Evolutionary conservation across 2,113 vertebrate genomes (phyloP), one percentile per base, ranked within the genome.

Genomic region (Corythornis vintsioides): DNA sequence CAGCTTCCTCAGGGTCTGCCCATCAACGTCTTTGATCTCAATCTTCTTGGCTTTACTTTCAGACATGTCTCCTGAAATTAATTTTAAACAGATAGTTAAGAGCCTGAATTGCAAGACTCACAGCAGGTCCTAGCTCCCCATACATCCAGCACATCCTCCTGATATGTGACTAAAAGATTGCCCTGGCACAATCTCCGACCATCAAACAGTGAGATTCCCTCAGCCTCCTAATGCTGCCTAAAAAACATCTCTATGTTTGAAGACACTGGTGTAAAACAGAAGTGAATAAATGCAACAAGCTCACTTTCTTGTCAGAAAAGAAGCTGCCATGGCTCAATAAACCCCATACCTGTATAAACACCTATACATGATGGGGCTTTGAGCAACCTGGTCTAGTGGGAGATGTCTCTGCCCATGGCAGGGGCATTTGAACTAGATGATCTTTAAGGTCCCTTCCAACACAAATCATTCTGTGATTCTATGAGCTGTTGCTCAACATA

Each of bases 11-110:
- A 99, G 97, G 0, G 98, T 99, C 93, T 97, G 98, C 33, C 99
- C 99, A 43, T 99, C 99, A 15, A 99, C 98, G 0, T 99, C 99
- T 88, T 98, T 98, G 93, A 99, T 99, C 97, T 99, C 98, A 72
- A 99, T 98, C 97, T 98, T 98, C 81, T 98, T 98, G 86, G 99
- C 99, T 95, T 99, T 99, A 76, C 99, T 99, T 97, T 99, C 99
- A 84, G 98, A 99, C 99, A 99, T 99, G 95, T 99, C 99, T 74
- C 99, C 99, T 99, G 91, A 6, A 97, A 88, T 83, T 47, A 40
- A 96, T 80, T 93, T 35, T 65, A 89, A 88, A 94, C 50, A 80
- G 81, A 79, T 31, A 81, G 63, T 96, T 56, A 94, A 3, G 43
- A 73, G 35, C 25, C 71, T 42, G 69, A 59, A 71, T 59, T 55